Evolutionary conservation across 1,140 invertebrate species (phyloP).

Genomic region (Drosophila sproati): DNA sequence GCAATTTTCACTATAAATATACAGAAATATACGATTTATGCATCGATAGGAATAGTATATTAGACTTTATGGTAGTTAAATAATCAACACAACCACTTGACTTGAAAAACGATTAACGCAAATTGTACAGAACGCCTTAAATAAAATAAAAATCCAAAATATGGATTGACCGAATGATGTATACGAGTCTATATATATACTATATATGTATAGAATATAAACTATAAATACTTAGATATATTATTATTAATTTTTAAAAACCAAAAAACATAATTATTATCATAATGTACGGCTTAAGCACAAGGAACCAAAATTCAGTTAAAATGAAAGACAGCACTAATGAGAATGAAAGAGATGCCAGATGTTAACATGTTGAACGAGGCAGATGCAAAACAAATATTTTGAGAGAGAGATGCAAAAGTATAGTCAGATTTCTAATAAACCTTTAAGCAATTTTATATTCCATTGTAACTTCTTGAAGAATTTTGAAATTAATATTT

Average conservation of each 20-base stretch:
- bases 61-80: slow-evolving; percentile 75
- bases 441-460: background rate
- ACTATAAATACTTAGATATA: slow-evolving; percentile 68
- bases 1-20: slow-evolving; percentile 68
- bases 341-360: slow-evolving; percentile 6
- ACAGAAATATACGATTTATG: slow-evolving; percentile 72
- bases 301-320: slow-evolving; percentile 66
- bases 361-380: slow-evolving; percentile 25
- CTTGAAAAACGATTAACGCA: slow-evolving; percentile 76
- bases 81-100: slow-evolving; percentile 71
- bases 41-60: slow-evolving; percentile 77
- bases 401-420: background rate
- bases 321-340: slow-evolving; percentile 16
- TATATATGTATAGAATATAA: slow-evolving; percentile 64
- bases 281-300: slow-evolving; percentile 59
- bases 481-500: background rate
- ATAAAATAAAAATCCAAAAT: slow-evolving; percentile 46
- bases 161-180: slow-evolving; percentile 68
- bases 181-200: slow-evolving; percentile 64
- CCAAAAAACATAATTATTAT: slow-evolving; percentile 35
- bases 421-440: background rate
- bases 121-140: slow-evolving; percentile 83
- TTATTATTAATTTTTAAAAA: slow-evolving; percentile 69
- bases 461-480: slow-evolving; percentile 9
- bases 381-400: background rate